Base-by-base conservation (phyloP, 2,113 vertebrate species). In the Rynchops niger region DNA sequence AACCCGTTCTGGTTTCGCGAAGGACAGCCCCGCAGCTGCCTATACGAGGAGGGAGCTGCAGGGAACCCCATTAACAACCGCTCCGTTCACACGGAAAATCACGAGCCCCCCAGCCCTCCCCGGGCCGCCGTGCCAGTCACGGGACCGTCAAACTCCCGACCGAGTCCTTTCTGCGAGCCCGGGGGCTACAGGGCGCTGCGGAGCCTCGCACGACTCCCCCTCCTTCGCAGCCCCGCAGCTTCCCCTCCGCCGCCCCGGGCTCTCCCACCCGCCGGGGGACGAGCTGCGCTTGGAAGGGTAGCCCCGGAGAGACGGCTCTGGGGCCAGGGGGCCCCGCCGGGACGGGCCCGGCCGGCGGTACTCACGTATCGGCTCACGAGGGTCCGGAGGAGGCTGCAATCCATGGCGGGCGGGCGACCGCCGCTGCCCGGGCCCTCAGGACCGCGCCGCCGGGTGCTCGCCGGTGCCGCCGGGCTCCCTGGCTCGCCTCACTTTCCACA, bases 291-390 rank as follows among this genome's bases (percentile, higher is more conserved):
- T 13, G 1, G 27, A n/a, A 9, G 30, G 12, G 36, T 19, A 38
- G 18, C 74, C 50, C 38, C 43, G 3, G 11, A 6, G 23, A 42
- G 27, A 6, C 6, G 9, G 32, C 29, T n/a, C 25, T 13, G 15
- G 40, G 43, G 19, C 18, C 19, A 42, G 30, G 53, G 36, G 26
- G 15, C 27, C 25, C 49, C 62, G 3, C 13, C 25, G 19, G 43
- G 49, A 49, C 26, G 26, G 70, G 58, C 69, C 56, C 52, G 3
- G 13, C 53, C n/a, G 21, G 15, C 22, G 9, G 29, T 91, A 98
- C 99, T 99, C 96, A 99, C 99, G 90, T 99, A 99, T 99, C 99
- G 98, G 96, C 97, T 99, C 98, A 99, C 99, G 94, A 99, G 98
- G 92, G 97, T 99, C 98, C 99, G 98, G 63, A 99, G 97, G 42